Evolutionary conservation across 2,797 vertebrate genomes (phyloP), one percentile per base, ranked within the genome.

Genomic region (Hemitrygon akajei): DNA sequence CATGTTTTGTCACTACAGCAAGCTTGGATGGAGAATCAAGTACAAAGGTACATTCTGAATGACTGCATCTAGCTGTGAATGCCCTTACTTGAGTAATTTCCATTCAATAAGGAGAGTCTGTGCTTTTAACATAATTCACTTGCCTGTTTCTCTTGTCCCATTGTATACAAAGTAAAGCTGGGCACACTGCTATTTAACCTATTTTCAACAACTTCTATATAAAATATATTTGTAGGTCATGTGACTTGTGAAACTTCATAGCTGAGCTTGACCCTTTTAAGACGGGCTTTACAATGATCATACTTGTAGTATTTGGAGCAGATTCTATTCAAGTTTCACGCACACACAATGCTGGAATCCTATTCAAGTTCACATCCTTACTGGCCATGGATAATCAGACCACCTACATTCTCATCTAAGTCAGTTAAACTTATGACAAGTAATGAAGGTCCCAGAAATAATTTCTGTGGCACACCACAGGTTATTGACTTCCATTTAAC

Each of bases 11-110:
- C 93, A 99, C 98, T 0, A 99, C 99, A 1, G 98, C 98, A 95
- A 98, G 98, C 95, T 95, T 99, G 95, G 99, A 99, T 1, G 99
- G 99, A 94, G 99, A 99, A 95, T 99, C 98, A 63, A 99, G 98
- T 96, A 98, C 99, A 94, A 99, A 99, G 96, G 99, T 99, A 96
- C 27, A 66, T 47, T 34, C 60, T 11, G 63, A 89, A n/a, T 18
- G 4, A 60, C 18, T 66, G 9, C 63, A 66, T n/a, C 27, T 27
- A 27, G 25, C 27, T n/a, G 12, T 0, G 56, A 25, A 22, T 47
- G 14, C 12, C 27, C 25, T 84, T 22, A 58, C 9, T 56, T 58
- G 25, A 10, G 10, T 58, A 9, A 27, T 27, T 87, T 16, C 30
- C 30, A 87, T 66, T 87, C 58, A 66, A 63, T 66, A 63, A 16